Percentiles rank a stretch among this genome's conserved stretches.
Evolutionary conservation across 2,888 invertebrate genomes (phyloP).

Genomic region (Drosophila siamana): DNA sequence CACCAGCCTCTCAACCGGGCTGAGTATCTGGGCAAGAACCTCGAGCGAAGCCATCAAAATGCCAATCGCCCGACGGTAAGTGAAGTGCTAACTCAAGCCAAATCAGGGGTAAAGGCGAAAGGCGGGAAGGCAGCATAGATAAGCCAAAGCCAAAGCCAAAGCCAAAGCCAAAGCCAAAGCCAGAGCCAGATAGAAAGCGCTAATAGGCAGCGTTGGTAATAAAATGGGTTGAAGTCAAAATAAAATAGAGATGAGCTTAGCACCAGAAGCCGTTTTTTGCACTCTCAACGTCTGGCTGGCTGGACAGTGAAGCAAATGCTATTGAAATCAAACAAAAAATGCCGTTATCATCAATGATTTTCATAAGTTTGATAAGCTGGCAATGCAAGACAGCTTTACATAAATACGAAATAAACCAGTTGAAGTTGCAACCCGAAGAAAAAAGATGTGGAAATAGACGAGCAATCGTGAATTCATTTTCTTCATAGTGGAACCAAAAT

Average conservation of each 20-base stretch:
- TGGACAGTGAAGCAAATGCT: constrained; percentile 43
- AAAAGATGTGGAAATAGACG: neutral
- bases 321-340: neutral
- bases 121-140: neutral
- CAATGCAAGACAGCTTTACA: neutral
- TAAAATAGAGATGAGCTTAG: constrained; percentile 34
- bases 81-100: constrained; percentile 18
- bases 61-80: constrained; percentile 10
- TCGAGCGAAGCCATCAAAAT: constrained; percentile 25
- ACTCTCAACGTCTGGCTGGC: constrained; percentile 8
- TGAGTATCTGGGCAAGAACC: constrained; percentile 6
- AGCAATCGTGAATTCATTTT: neutral
- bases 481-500: neutral
- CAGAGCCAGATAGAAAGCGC: constrained; percentile 35
- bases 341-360: neutral
- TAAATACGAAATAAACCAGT: neutral
- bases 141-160: neutral
- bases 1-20: neutral
- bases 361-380: neutral
- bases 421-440: neutral
- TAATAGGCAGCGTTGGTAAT: constrained; percentile 43
- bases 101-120: neutral
- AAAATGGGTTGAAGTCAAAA: constrained; percentile 29
- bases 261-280: constrained; percentile 15
- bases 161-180: neutral